Evolutionary conservation across 2,888 invertebrate genomes (phyloP), one percentile per base, ranked within the genome.

Genomic region (Cephus nigrinus): DNA sequence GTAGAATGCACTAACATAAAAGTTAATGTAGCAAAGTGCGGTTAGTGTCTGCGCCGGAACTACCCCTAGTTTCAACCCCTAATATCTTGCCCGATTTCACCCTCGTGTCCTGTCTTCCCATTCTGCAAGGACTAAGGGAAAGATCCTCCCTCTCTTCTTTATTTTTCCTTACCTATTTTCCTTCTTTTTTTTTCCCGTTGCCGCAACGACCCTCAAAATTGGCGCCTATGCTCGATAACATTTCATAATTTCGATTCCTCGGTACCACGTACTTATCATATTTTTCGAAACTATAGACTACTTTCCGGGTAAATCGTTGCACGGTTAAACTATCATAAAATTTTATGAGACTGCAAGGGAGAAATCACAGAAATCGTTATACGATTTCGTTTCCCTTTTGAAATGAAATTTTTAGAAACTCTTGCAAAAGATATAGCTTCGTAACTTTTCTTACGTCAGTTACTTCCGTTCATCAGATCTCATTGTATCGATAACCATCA

Each of bases 11-110:
- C 85, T 82, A 83, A 84, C 86, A 85, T 89, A 88, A 89, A 89
- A 88, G 88, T 88, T 88, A 88, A 89, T 86, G 89, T 86, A 86
- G 85, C 88, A 85, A 86, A 87, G 83, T 84, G 84, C 84, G 86
- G 85, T 87, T 87, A 85, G 78, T 85, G 82, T 83, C 80, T 80
- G 80, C 81, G 82, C 82, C 83, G 83, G 80, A 84, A 83, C 82
- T 80, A 77, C 77, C 79, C 76, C 80, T 80, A 80, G 82, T 81
- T 81, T 80, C 80, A 80, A 81, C 83, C 80, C 79, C 79, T 85
- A 85, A 85, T 84, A 85, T 83, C 82, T 80, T 80, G 69, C 79
- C 74, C 78, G 81, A 84, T 82, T 79, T 83, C 82, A 84, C 80
- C 82, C 84, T 76, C 74, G 81, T 77, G 85, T 80, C 82, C 80